Base-by-base conservation (phyloP, 2,797 vertebrate genomes). In the Garrulus glandarius region DNA sequence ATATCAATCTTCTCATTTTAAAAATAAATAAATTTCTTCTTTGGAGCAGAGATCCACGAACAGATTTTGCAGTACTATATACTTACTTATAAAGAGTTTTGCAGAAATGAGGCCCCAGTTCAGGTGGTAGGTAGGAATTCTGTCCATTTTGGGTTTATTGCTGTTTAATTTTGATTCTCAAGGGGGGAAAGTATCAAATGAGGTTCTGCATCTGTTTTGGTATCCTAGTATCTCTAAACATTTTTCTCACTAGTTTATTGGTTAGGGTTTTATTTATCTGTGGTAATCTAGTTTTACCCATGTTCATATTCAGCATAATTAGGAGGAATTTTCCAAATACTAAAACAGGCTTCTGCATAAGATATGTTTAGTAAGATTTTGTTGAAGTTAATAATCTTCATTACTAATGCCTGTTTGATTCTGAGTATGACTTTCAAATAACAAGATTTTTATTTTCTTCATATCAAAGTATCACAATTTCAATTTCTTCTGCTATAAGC, bases 1-100 rank as follows among this genome's bases (percentile, higher is more conserved):
- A 75, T 74, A 96, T 95, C 95, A 96, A 88, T 96, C 89, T 77
- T 84, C 68, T 89, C 64, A 43, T 96, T 97, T 87, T 53, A 84
- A 86, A 96, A 87, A 63, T 61, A 87, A 93, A 84, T 93, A 94
- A 70, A 81, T 95, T 56, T 84, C 4, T 76, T 77, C 78, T 91
- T 69, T 59, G 78, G 39, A 68, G 17, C 76, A 43, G 53, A 93
- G 44, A 84, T 72, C 50, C 63, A 79, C 30, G 29, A 78, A 84
- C 65, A 75, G 65, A 75, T 76, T 96, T 91, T 85, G 30, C 76
- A 96, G 57, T 85, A 36, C 65, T 90, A 14, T 55, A 23, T 80
- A 23, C n/a, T 90, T 91, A 36, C 34, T 86, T 93, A 56, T 8
- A 67, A 89, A 85, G 63, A 83, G 18, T 57, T 77, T 77, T 90